Conservation (phyloP, 2,888 invertebrate genomes). For the Zygogramma bicolorata region DNA sequence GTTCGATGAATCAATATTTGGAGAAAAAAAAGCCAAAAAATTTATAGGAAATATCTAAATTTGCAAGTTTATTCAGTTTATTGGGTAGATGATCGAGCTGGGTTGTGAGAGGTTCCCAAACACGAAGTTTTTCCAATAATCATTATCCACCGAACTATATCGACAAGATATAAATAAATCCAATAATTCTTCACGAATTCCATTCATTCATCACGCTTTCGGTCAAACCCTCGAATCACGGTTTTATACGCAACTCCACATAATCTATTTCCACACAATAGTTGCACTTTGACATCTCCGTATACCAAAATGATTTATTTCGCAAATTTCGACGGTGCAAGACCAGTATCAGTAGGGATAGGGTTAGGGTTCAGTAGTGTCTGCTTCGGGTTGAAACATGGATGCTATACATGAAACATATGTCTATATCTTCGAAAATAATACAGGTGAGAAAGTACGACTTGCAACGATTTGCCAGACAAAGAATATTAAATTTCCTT, state of each 20-base stretch:
- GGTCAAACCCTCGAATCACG: not conserved
- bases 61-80: too few species aligned
- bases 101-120: too few species aligned
- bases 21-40: too few species aligned
- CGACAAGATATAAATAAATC: not conserved
- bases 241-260: not conserved
- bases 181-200: not conserved
- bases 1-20: too few species aligned
- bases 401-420: not conserved
- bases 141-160: not conserved
- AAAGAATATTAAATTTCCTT: too few species aligned
- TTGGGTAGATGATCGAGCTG: too few species aligned
- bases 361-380: slow-evolving; percentile 4
- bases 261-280: slow-evolving; percentile 24
- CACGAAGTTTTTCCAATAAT: not conserved
- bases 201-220: not conserved
- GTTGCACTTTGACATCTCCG: slow-evolving; percentile 27
- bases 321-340: not conserved
- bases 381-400: not conserved
- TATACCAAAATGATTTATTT: slow-evolving; percentile 7
- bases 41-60: too few species aligned
- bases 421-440: not conserved
- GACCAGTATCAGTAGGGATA: slow-evolving; percentile 16
- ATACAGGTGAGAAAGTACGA: not conserved
- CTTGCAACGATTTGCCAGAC: not conserved